Conservation (phyloP, 2,113 vertebrate genomes). For the Nesospiza acunhae region DNA sequence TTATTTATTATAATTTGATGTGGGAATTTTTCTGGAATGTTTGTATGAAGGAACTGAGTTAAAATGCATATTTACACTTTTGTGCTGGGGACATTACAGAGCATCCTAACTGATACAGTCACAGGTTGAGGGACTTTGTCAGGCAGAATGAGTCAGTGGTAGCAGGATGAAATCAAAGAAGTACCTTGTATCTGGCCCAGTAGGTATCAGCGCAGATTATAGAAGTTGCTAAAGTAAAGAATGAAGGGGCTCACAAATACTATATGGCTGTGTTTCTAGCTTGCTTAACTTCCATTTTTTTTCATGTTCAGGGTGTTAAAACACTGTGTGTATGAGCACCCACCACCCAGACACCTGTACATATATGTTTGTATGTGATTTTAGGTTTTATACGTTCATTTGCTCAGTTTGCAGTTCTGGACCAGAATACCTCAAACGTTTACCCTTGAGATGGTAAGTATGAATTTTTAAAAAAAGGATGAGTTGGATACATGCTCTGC, state of each 20-base stretch:
- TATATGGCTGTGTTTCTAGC: not conserved
- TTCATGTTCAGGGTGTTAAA: not conserved
- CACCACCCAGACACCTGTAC: not conserved
- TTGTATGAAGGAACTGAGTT: not conserved
- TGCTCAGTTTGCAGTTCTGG: slow-evolving; percentile 98
- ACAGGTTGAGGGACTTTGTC: not conserved
- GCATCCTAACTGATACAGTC: not conserved
- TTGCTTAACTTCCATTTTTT: not conserved
- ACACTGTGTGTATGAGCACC: not conserved
- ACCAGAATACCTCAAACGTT: slow-evolving; percentile 97
- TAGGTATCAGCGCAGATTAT: not conserved
- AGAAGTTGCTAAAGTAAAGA: not conserved
- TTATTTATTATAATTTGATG: not conserved
- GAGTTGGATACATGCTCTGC: not conserved
- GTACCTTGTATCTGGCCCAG: not conserved
- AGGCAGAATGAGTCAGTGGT: not conserved
- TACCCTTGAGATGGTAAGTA: slow-evolving; percentile 93
- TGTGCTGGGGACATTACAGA: not conserved
- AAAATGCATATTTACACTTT: not conserved
- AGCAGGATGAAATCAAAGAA: not conserved
- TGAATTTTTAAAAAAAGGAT: not conserved
- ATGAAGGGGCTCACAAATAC: not conserved
- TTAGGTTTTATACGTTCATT: slow-evolving; percentile 97
- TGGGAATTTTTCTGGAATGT: not conserved
- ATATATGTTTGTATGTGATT: not conserved